Conservation (phyloP, 2,888 invertebrate species). For the Oxycera nigricornis region DNA sequence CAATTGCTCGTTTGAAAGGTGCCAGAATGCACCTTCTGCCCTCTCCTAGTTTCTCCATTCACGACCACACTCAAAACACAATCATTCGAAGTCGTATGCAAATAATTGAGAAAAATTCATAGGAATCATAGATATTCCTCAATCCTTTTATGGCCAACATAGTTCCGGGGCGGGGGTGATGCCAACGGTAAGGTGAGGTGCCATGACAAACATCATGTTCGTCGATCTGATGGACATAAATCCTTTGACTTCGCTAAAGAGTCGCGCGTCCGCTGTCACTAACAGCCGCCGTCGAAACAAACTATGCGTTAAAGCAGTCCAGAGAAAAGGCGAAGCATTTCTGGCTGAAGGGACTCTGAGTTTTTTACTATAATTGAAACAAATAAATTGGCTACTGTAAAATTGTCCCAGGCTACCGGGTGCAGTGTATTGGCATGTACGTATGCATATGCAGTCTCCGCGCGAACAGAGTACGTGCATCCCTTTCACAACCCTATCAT, state of each 20-base stretch:
- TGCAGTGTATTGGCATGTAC: background rate
- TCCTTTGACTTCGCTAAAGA: constrained; percentile 5
- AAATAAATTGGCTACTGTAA: constrained; percentile 36
- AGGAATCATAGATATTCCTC: constrained; percentile 20
- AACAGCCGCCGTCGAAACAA: background rate
- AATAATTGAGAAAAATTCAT: constrained; percentile 30
- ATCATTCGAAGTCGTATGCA: constrained; percentile 34
- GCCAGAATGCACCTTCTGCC: background rate
- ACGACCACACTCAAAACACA: constrained; percentile 35
- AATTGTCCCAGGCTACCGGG: constrained; percentile 7
- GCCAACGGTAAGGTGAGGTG: background rate
- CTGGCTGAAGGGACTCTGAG: background rate
- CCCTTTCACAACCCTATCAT: constrained; percentile 1
- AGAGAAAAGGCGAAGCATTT: background rate
- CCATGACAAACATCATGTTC: background rate
- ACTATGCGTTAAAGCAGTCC: constrained; percentile 28
- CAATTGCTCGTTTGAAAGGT: background rate
- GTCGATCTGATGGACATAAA: constrained; percentile 28
- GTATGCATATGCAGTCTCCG: constrained; percentile 21
- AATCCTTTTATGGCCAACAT: background rate
- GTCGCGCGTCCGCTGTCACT: background rate
- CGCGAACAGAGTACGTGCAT: background rate
- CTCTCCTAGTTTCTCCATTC: background rate
- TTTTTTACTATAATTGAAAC: constrained; percentile 40
- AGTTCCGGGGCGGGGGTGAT: background rate